Evolutionary conservation across 2,888 invertebrate species (phyloP), one percentile per base, ranked within the genome.

Genomic region (Melanchra persicariae): DNA sequence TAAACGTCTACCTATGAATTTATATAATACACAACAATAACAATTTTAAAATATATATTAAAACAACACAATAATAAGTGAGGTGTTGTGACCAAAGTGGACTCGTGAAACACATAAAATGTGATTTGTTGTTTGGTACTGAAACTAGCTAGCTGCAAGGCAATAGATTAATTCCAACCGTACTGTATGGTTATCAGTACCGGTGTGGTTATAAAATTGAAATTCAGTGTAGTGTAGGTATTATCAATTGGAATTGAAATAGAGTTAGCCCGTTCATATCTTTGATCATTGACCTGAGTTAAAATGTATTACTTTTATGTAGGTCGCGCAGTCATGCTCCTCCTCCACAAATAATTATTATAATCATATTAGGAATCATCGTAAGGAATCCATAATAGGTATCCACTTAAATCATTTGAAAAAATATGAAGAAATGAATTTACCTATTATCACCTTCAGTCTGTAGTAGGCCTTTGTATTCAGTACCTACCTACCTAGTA

Each of bases 51-150:
- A 24, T 40, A 22, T 17, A 49, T 47, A 55, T 49, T 49, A n/a
- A 22, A 58, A 54, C 26, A 70, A 65, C 40, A 74, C 59, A 49
- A 73, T 62, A 43, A 40, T 66, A 70, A 26, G 45, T 63, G 34
- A 69, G 71, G 65, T 64, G 66, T 49, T 82, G 76, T 79, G 79
- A 79, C 79, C 59, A 71, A 82, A 73, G 66, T 54, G 49, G 30
- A 43, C 40, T 45, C 58, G 47, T 54, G 49, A 54, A 73, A 65
- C 47, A 79, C 61, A 66, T 74, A 58, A 49, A 80, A 70, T 64
- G n/a, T 58, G 52, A 69, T 71, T 69, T 67, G 67, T 66, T 66
- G 65, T 68, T 76, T 73, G 71, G 59, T 77, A 82, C 76, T 74
- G 55, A 61, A 77, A 70, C 55, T 61, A 52, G 49, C 55, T 61